Conservation (phyloP, 2,797 vertebrate genomes). For the Myotis planiceps region DNA sequence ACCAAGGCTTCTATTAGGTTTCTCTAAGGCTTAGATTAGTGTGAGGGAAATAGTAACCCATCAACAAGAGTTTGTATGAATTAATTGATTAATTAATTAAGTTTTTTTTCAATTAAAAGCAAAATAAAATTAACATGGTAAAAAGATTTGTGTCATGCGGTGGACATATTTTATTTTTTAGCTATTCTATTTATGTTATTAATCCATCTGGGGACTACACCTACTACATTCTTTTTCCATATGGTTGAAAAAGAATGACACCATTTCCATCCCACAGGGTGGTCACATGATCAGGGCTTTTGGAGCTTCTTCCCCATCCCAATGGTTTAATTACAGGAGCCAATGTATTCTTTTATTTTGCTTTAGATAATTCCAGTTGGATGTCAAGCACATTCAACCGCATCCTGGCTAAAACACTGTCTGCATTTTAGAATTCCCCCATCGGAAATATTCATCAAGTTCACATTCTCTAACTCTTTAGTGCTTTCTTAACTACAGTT, state of each 20-base stretch:
- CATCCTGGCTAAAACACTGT: not conserved
- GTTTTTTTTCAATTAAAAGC: not conserved
- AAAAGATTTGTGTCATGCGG: not conserved
- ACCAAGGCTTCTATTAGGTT: not conserved
- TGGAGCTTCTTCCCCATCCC: not conserved
- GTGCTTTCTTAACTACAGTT: not conserved
- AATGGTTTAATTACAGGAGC: not conserved
- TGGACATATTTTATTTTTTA: not conserved
- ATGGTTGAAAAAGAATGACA: not conserved
- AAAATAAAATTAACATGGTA: constrained; percentile 21
- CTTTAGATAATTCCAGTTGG: not conserved
- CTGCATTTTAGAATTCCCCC: not conserved
- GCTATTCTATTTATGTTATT: not conserved
- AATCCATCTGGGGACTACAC: not conserved
- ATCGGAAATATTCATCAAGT: not conserved
- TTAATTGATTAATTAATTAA: constrained; percentile 23
- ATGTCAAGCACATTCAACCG: not conserved
- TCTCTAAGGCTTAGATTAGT: not conserved
- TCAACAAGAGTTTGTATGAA: not conserved
- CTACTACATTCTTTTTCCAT: not conserved
- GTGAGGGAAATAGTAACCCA: not conserved
- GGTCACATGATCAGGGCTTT: not conserved
- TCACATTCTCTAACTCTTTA: not conserved
- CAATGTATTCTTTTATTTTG: not conserved
- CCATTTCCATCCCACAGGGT: not conserved